These are phyloP conservation scores for Aplochiton taeniatus DNA, from an alignment of 2,797 vertebrate genomes.

Conservation along the genomic window DNA sequence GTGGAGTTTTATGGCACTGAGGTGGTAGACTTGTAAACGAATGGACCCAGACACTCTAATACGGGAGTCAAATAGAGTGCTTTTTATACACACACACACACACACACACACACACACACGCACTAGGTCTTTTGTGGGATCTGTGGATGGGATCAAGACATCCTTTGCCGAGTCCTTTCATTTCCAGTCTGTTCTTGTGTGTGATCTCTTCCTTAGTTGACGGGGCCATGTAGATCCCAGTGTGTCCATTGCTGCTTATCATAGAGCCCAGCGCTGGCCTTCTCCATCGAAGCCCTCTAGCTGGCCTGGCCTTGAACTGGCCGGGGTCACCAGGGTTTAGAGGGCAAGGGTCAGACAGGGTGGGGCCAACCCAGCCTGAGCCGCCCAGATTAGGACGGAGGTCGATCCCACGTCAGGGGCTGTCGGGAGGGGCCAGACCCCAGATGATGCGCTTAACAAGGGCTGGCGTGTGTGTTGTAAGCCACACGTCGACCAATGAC, in stretches of 20 bases:
- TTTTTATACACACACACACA: not conserved
- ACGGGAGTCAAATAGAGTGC: slow-evolving; percentile 40
- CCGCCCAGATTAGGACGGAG: slow-evolving; percentile 30
- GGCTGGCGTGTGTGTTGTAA: slow-evolving; percentile 45
- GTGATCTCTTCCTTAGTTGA: slow-evolving; percentile 21
- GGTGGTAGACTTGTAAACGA: slow-evolving; percentile 58
- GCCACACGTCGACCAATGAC: slow-evolving; percentile 63
- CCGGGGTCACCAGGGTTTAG: slow-evolving; percentile 35
- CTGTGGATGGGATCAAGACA: slow-evolving; percentile 6
- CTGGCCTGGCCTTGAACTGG: slow-evolving; percentile 64
- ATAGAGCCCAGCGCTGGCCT: not conserved
- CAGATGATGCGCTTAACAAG: slow-evolving; percentile 51
- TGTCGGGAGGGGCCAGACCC: slow-evolving; percentile 24
- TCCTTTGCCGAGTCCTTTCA: slow-evolving; percentile 28
- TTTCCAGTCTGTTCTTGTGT: slow-evolving; percentile 17
- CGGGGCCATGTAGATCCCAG: slow-evolving; percentile 21
- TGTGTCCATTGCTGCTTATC: slow-evolving; percentile 13
- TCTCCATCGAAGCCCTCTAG: slow-evolving; percentile 1
- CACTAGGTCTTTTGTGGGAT: slow-evolving; percentile 18
- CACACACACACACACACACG: not conserved
- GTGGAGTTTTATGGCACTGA: slow-evolving; percentile 64
- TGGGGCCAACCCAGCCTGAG: slow-evolving; percentile 30
- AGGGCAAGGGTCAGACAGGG: slow-evolving; percentile 34
- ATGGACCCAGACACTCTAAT: slow-evolving; percentile 32
- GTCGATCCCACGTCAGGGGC: slow-evolving; percentile 36